Percentiles rank a stretch among this genome's conserved stretches.
Conservation (phyloP, 2,888 invertebrate genomes). For the Galeopsomyia nigrocyanea region DNA sequence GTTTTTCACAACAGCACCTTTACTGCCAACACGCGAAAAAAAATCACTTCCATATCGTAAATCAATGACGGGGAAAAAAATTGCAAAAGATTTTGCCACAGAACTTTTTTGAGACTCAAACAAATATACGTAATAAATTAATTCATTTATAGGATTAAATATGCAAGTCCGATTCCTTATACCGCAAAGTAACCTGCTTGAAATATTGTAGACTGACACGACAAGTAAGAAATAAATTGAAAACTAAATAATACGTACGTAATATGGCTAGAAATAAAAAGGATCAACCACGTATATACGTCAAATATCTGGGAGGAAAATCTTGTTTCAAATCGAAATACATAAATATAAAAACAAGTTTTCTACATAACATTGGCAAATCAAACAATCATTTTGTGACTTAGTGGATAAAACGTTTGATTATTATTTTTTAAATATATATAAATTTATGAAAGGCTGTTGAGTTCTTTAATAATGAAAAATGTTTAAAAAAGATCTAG, state of each 20-base stretch:
- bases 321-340: conserved; percentile 4
- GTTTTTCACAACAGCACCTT: conserved; percentile 40
- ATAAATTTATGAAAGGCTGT: background rate
- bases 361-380: no score
- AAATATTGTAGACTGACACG: conserved; percentile 42
- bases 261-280: conserved; percentile 7
- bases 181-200: conserved; percentile 38
- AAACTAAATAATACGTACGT: no score
- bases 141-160: conserved; percentile 33
- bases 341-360: background rate
- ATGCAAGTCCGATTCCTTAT: conserved; percentile 37
- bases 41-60: conserved; percentile 44
- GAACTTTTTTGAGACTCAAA: conserved; percentile 34
- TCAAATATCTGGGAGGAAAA: background rate
- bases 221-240: conserved; percentile 36
- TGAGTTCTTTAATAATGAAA: conserved; percentile 8
- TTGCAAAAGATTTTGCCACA: conserved; percentile 11
- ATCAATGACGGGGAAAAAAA: conserved; percentile 11
- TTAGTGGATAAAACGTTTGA: background rate
- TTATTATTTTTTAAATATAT: conserved; percentile 7
- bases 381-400: no score
- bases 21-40: conserved; percentile 32
- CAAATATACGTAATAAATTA: conserved; percentile 14
- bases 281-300: conserved; percentile 1
- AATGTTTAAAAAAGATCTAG: background rate